Evolutionary conservation across 2,113 vertebrate species (phyloP).

Genomic region (Pelecanoides urinatrix): DNA sequence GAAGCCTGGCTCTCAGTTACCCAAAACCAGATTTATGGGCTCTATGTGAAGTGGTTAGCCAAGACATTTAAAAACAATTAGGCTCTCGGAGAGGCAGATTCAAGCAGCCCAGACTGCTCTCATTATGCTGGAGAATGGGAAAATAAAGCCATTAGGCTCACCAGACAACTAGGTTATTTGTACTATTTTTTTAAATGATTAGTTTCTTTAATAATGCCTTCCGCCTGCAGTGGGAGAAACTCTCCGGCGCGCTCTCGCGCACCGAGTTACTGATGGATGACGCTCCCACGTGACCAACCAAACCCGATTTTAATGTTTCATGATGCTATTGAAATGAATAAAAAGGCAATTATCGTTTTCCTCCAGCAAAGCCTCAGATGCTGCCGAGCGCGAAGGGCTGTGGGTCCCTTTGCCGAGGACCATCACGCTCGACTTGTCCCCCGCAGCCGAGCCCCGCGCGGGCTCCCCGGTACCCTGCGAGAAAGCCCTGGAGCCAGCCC

Average conservation of each 20-base stretch:
- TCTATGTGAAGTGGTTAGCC: conserved; percentile 49
- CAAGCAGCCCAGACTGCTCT: conserved; percentile 46
- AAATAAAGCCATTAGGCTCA: conserved; percentile 57
- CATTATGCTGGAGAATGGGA: conserved; percentile 23
- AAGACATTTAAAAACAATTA: conserved; percentile 76
- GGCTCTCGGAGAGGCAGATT: conserved; percentile 38
- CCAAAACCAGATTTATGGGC: conserved; percentile 65
- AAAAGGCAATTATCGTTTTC: neutral
- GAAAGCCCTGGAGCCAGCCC: neutral
- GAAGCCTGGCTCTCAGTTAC: conserved; percentile 53
- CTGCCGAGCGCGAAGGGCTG: neutral
- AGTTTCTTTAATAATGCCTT: conserved; percentile 70
- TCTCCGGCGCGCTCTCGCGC: fast-evolving
- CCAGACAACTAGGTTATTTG: conserved; percentile 68
- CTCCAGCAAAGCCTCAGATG: neutral
- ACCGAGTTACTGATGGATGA: neutral
- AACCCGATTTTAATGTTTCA: conserved; percentile 12
- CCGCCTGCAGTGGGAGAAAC: conserved; percentile 33
- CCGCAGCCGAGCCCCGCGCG: neutral
- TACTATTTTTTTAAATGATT: conserved; percentile 63
- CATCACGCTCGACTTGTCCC: fast-evolving
- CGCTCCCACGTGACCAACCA: neutral
- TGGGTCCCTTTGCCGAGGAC: fast-evolving
- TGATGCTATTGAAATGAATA: neutral
- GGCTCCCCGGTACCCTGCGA: neutral